Conservation (phyloP, 2,113 vertebrate genomes). For the Trogon melanurus region DNA sequence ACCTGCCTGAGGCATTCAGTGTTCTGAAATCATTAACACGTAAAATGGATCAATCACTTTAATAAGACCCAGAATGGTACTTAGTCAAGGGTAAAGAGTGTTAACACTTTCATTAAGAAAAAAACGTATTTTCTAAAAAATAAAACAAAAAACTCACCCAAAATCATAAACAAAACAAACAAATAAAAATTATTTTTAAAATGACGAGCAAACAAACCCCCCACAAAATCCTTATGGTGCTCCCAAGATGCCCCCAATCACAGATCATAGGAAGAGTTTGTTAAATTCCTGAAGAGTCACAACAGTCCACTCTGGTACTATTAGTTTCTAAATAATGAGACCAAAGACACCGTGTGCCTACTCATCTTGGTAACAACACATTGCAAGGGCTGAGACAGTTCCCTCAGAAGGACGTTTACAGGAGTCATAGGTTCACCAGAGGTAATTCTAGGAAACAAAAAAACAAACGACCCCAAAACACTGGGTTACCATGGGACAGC, state of each 20-base stretch:
- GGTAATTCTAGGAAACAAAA: background rate
- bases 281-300: background rate
- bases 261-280: background rate
- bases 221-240: background rate
- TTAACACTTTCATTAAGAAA: background rate
- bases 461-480: too few species aligned
- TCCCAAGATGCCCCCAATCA: background rate
- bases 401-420: background rate
- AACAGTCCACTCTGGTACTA: background rate
- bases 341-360: background rate
- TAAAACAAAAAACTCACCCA: background rate
- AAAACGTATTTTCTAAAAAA: background rate
- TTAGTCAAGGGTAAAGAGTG: background rate
- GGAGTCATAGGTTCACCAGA: background rate
- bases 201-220: background rate
- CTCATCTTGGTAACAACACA: background rate
- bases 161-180: too few species aligned
- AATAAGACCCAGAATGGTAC: background rate
- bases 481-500: background rate
- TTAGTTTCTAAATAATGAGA: background rate
- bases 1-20: background rate
- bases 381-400: background rate
- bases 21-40: background rate
- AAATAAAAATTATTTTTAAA: background rate
- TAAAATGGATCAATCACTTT: background rate